Conservation (phyloP, 30 jellyfish, hydroid and myxozoan genomes). For the Turritopsis dohrnii region DNA sequence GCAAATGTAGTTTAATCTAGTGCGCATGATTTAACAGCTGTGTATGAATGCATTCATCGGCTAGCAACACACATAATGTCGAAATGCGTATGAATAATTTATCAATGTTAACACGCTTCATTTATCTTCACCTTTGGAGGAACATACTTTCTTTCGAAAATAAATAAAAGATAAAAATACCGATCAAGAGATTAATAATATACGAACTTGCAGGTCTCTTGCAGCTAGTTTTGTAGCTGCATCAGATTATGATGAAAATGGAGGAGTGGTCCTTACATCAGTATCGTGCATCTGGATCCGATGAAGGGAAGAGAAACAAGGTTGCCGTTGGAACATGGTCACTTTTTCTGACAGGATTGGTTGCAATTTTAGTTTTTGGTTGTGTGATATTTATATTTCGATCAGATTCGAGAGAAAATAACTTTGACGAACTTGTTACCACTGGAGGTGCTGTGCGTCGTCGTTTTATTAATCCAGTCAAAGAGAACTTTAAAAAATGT, state of each 20-base stretch:
- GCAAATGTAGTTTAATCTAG: neutral
- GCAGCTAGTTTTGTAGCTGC: neutral
- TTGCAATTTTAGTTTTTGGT: constrained; percentile 51
- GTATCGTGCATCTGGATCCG: constrained; percentile 54
- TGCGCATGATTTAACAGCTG: neutral
- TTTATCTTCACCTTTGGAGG: neutral
- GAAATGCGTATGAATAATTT: neutral
- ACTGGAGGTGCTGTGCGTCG: constrained; percentile 97
- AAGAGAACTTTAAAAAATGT: constrained; percentile 35
- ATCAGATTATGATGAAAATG: neutral
- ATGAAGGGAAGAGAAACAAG: constrained; percentile 15
- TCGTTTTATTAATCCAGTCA: neutral
- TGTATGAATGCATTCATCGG: neutral
- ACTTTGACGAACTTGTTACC: constrained; percentile 79
- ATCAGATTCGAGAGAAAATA: constrained; percentile 70
- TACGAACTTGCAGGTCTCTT: constrained; percentile 4
- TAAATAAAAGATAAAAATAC: neutral
- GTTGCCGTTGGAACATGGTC: constrained; percentile 53
- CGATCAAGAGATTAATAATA: constrained; percentile 2
- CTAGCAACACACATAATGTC: neutral
- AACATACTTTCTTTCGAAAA: neutral
- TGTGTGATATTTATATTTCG: constrained; percentile 70
- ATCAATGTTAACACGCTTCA: neutral
- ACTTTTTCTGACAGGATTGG: constrained; percentile 43
- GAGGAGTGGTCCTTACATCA: constrained; percentile 65